These are phyloP conservation scores for Anneissia japonica DNA, from an alignment of 35 echinoderm and acorn worm species.

Conservation along the genomic window DNA sequence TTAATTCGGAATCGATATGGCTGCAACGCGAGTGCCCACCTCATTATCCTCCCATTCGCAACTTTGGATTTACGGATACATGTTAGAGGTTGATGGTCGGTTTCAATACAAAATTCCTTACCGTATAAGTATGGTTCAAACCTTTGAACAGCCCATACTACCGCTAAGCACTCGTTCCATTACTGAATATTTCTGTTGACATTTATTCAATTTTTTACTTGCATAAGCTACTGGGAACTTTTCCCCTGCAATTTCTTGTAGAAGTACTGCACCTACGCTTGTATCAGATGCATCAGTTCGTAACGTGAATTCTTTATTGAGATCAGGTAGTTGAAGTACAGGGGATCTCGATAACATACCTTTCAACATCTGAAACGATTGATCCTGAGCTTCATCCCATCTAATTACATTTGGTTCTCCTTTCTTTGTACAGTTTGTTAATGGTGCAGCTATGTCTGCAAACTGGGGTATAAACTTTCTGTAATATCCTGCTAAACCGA, in stretches of 20 bases:
- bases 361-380: constrained; percentile 9
- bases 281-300: constrained; percentile 1
- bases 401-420: constrained; percentile 1
- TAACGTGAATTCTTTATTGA: constrained; percentile 10
- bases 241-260: constrained; percentile 19
- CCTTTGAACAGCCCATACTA: constrained; percentile 48
- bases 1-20: constrained; percentile 40
- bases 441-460: constrained; percentile 5
- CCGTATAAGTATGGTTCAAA: constrained; percentile 53
- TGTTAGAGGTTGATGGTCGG: constrained; percentile 45
- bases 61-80: constrained; percentile 14
- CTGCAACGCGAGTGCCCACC: constrained; percentile 48
- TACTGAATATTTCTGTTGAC: constrained; percentile 1
- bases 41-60: constrained; percentile 36
- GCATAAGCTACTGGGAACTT: constrained; percentile 29
- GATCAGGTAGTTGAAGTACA: constrained; percentile 3
- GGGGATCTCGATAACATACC: neutral
- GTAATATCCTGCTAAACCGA: constrained; percentile 25
- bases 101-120: constrained; percentile 31
- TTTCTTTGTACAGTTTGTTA: constrained; percentile 26
- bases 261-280: neutral
- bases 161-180: constrained; percentile 43
- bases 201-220: constrained; percentile 21
- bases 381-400: neutral
- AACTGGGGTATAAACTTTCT: constrained; percentile 24